phyloP scores from a whole-genome alignment of 2,888 invertebrate species.

The Pseudeuparius sepicola region DNA sequence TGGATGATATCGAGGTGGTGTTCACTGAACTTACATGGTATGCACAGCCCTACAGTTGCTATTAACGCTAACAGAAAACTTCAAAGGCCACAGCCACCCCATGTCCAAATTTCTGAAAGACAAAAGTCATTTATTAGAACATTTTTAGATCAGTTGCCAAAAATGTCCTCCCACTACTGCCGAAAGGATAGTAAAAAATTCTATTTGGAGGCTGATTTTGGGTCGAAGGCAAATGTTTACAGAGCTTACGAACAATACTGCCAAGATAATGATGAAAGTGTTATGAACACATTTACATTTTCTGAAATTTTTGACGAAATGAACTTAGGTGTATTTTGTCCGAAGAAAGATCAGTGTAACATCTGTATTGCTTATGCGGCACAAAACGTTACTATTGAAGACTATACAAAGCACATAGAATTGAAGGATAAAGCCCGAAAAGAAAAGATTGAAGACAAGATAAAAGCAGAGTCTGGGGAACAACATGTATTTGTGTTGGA shows the following conservation, averaged over 20 bases:
- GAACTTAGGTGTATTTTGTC: constrained; percentile 12
- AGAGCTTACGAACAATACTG: too few species aligned
- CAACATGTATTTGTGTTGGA: constrained; percentile 15
- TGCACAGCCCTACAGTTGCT: too few species aligned
- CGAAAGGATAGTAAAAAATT: constrained; percentile 4
- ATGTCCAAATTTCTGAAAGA: neutral
- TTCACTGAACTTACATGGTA: too few species aligned
- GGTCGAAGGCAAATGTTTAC: constrained; percentile 14
- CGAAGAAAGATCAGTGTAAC: constrained; percentile 18
- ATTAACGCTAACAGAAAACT: constrained; percentile 2
- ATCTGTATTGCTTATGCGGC: constrained; percentile 13
- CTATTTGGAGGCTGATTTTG: constrained; percentile 9
- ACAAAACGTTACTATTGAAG: constrained; percentile 13
- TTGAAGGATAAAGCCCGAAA: constrained; percentile 1
- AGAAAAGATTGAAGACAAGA: constrained; percentile 7
- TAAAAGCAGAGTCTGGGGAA: neutral
- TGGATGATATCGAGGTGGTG: too few species aligned
- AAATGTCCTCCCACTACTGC: constrained; percentile 5
- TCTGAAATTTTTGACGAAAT: constrained; percentile 15
- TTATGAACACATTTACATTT: constrained; percentile 10
- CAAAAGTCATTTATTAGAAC: too few species aligned
- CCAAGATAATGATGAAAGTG: too few species aligned
- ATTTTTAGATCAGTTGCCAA: neutral
- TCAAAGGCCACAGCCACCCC: neutral
- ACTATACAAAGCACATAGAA: constrained; percentile 3